Base-by-base conservation (phyloP, 2,797 vertebrate species). In the Falco concolor region DNA sequence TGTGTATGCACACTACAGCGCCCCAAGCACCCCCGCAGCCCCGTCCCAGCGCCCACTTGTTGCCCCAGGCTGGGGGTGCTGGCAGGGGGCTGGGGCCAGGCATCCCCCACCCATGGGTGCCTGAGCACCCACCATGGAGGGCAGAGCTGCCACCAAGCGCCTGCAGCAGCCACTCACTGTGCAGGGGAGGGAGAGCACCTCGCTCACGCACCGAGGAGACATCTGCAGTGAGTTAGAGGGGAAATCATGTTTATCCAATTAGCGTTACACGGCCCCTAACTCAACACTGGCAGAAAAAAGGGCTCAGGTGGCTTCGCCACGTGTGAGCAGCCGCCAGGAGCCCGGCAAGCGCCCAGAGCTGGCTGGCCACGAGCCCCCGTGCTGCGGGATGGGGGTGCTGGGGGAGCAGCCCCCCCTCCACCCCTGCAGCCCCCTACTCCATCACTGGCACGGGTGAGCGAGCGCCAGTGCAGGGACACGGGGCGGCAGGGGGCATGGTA, bases 181-280 rank as follows among this genome's bases (percentile, higher is more conserved):
- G 36, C 50, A 2, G 6, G 67, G 68, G 52, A 40, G 16, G 60
- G 77, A n/a, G 56, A 60, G 38, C 56, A 36, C 63, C 79, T 34
- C 21, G 12, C 40, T 80, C 59, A 45, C 2, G 40, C 5, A 4
- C 69, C 3, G 32, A 47, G 36, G 40, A 44, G 59, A 73, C 89
- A 93, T 96, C 93, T 95, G 91, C 64, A 67, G 49, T 3, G 23
- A 54, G 59, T 83, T 82, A 88, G 75, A 50, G 52, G 23, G 53
- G 87, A 90, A 87, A 67, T 60, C 72, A 74, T 22, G 50, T 85
- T 95, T 59, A 92, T 95, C 92, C 72, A 76, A 83, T 90, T 76
- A 85, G 68, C 9, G 3, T 32, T 68, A 77, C 68, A 76, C 2
- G 50, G 78, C 86, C 86, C 69, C 60, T 32, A 36, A 79, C 87